Conservation (phyloP, 2,797 vertebrate species). For the Microctenopoma stevenorrisi region DNA sequence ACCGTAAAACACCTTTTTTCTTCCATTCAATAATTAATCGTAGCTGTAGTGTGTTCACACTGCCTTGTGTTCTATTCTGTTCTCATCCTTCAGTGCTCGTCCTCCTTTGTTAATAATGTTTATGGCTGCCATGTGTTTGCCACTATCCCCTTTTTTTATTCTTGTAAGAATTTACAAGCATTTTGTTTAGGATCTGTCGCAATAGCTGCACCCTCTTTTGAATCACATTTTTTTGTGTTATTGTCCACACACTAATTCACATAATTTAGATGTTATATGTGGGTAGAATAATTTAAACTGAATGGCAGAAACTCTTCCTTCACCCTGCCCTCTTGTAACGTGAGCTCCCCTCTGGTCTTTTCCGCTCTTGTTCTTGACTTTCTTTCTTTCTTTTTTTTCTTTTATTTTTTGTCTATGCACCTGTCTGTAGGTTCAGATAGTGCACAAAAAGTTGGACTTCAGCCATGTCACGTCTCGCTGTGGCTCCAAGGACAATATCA, state of each 20-base stretch:
- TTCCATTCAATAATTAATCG: background rate
- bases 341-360: constrained; percentile 70
- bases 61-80: constrained; percentile 26
- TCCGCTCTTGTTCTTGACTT: constrained; percentile 35
- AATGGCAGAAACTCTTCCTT: constrained; percentile 73
- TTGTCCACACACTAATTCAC: constrained; percentile 1
- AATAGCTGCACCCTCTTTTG: constrained; percentile 22
- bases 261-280: constrained; percentile 3
- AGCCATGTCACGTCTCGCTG: constrained; percentile 99
- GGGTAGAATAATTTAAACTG: constrained; percentile 42
- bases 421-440: constrained; percentile 94
- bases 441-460: constrained; percentile 99
- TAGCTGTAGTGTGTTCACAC: constrained; percentile 35
- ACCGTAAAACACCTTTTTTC: no score
- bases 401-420: constrained; percentile 63
- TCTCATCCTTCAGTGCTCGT: constrained; percentile 51
- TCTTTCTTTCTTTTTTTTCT: constrained; percentile 19
- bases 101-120: constrained; percentile 42
- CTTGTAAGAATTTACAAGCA: no score
- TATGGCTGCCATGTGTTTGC: constrained; percentile 63
- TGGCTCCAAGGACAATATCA: constrained; percentile 99
- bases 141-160: constrained; percentile 16
- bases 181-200: constrained; percentile 15
- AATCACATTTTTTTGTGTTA: constrained; percentile 22
- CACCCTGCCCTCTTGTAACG: constrained; percentile 66